Evolutionary conservation across 2,888 invertebrate species (phyloP).

Genomic region (Ennomos quercinarius): DNA sequence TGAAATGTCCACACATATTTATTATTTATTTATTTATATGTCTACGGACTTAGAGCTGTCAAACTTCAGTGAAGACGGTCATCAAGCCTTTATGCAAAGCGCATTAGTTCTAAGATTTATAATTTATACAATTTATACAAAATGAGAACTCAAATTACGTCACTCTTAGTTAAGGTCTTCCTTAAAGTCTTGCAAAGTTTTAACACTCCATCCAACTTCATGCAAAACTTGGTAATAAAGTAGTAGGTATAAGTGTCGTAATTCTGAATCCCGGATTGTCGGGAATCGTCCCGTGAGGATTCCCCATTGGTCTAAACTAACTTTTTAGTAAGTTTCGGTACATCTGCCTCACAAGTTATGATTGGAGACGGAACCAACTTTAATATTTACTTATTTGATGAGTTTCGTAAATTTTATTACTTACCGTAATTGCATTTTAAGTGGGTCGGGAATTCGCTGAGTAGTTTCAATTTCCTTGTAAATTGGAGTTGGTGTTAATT

Average conservation of each 20-base stretch:
- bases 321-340: conserved; percentile 53
- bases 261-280: conserved; percentile 51
- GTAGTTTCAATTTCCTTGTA: conserved; percentile 12
- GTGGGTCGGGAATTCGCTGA: conserved; percentile 12
- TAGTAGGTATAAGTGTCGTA: conserved; percentile 49
- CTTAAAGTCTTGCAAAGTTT: conserved; percentile 37
- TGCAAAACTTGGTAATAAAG: conserved; percentile 49
- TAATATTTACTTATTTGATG: conserved; percentile 41
- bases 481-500: neutral
- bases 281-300: conserved; percentile 43
- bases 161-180: conserved; percentile 10
- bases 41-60: no score
- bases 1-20: no score
- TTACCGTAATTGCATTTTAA: conserved; percentile 31
- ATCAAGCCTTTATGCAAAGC: no score
- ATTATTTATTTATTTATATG: no score
- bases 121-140: conserved; percentile 5
- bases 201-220: conserved; percentile 39
- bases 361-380: conserved; percentile 47
- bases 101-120: no score
- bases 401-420: conserved; percentile 36
- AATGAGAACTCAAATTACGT: conserved; percentile 5
- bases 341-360: conserved; percentile 48
- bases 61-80: no score
- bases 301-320: conserved; percentile 38